Percentiles rank a stretch among this genome's conserved stretches.
Conservation (phyloP, 2,113 vertebrate species). For the Grammomys surdaster region DNA sequence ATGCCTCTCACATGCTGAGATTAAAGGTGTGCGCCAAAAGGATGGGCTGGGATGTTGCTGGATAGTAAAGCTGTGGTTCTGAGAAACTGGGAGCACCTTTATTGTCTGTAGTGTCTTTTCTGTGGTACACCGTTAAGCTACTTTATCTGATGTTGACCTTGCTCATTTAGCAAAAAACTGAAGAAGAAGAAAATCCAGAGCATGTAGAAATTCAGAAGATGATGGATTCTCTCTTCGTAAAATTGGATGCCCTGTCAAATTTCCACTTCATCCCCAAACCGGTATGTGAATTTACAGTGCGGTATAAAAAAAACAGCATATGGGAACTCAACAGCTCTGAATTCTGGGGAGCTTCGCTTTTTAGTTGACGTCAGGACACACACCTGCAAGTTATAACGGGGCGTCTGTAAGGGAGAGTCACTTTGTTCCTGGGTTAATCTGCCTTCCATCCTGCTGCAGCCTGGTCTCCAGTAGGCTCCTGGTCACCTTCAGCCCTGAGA, state of each 20-base stretch:
- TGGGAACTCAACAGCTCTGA: neutral
- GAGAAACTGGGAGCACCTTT: neutral
- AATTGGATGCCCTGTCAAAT: constrained; percentile 97
- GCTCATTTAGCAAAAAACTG: constrained; percentile 90
- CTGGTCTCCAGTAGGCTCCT: neutral
- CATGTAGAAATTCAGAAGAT: constrained; percentile 96
- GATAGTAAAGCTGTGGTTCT: neutral
- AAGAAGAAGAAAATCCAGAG: constrained; percentile 94
- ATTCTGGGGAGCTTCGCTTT: neutral
- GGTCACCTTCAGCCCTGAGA: neutral
- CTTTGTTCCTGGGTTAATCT: neutral
- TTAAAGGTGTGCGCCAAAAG: neutral
- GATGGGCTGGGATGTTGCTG: neutral
- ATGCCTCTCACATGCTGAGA: neutral
- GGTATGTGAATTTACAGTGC: constrained; percentile 85
- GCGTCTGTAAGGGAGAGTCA: neutral
- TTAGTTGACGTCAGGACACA: neutral
- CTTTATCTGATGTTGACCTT: constrained; percentile 58
- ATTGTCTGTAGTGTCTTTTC: neutral
- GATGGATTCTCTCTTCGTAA: constrained; percentile 96
- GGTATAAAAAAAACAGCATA: fast-evolving
- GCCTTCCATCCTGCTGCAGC: neutral
- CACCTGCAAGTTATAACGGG: neutral
- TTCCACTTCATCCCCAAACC: constrained; percentile 98
- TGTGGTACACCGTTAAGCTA: neutral